Base-by-base conservation (phyloP, 2,888 invertebrate species). In the Cotesia congregata region DNA sequence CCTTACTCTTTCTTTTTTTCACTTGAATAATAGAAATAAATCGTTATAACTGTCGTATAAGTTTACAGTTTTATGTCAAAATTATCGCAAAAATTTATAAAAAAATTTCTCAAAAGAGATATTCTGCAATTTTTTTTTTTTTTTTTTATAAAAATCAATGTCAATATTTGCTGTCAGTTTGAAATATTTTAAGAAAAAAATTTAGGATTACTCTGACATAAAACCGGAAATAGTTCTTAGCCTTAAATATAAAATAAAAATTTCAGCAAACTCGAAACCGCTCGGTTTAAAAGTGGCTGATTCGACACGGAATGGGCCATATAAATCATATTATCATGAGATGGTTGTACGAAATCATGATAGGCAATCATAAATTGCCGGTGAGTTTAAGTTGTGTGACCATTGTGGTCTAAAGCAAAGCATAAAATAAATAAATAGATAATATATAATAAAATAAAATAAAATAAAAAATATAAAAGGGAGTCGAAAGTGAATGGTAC, bases 401-500 rank as follows among this genome's bases (percentile, higher is more conserved):
- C 65, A 17, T 41, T 59, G 67, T 67, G 59, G 73, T 73, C 30
- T 64, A 41, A 62, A 7, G 12, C 50, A 50, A 17, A 41, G 6
- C 41, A 39, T 15, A 67, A 12, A 38, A 50, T 20, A 30, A 38
- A 62, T 39, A 12, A 61, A 69, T 20, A 69, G n/a, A 60, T 65
- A 59, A 50, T 50, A 40, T 41, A 41, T 12, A 73, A 12, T 60
- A 39, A 17, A 60, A 50, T 12, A 50, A 50, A 39, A 17, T 59
- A 61, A 71, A 50, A 39, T 62, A 41, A 30, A 68, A 68, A 6
- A 67, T 71, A 41, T 62, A 77, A 70, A 67, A 67, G 61, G 62
- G 75, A 64, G 67, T 50, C 69, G 72, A 75, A 78, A 80, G 80
- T 76, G 79, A 77, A 81, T 72, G 77, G 79, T 78, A 80, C 81